Conservation (phyloP, 2,888 invertebrate species). For the Pandemis heparana region DNA sequence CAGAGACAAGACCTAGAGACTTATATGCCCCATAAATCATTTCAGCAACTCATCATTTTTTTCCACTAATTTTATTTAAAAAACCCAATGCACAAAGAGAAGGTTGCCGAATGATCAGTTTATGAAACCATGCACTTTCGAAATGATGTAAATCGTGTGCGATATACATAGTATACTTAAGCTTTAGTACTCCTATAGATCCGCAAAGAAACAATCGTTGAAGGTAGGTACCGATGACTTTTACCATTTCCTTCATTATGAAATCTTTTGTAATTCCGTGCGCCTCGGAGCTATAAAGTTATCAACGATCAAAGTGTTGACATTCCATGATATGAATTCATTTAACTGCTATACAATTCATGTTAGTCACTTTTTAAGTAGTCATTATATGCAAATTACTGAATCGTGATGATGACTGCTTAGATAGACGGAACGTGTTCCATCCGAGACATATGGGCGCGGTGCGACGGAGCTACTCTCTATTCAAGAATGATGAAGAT, state of each 20-base stretch:
- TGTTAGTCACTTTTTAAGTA: constrained; percentile 74
- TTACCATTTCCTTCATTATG: too few relatives aligned
- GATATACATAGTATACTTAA: too few relatives aligned
- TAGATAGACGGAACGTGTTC: constrained; percentile 68
- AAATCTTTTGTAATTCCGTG: constrained; percentile 21
- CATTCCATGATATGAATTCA: constrained; percentile 67
- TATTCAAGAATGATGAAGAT: constrained; percentile 10
- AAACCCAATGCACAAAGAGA: too few relatives aligned
- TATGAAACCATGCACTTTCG: too few relatives aligned
- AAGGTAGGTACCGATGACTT: too few relatives aligned
- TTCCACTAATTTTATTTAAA: too few relatives aligned
- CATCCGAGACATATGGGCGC: constrained; percentile 41
- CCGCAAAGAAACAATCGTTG: background rate
- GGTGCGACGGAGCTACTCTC: background rate
- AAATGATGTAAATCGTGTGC: background rate
- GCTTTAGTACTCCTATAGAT: background rate
- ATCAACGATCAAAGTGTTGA: constrained; percentile 71
- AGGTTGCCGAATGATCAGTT: too few relatives aligned
- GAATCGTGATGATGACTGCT: constrained; percentile 69
- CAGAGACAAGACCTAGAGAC: too few relatives aligned
- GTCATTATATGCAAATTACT: constrained; percentile 78
- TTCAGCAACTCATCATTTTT: too few relatives aligned
- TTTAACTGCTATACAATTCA: constrained; percentile 66
- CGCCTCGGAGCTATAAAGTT: constrained; percentile 52
- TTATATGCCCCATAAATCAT: too few relatives aligned